These are phyloP conservation scores for Drosophila guanche DNA, from an alignment of 1,140 invertebrate species.

Conservation along the genomic window DNA sequence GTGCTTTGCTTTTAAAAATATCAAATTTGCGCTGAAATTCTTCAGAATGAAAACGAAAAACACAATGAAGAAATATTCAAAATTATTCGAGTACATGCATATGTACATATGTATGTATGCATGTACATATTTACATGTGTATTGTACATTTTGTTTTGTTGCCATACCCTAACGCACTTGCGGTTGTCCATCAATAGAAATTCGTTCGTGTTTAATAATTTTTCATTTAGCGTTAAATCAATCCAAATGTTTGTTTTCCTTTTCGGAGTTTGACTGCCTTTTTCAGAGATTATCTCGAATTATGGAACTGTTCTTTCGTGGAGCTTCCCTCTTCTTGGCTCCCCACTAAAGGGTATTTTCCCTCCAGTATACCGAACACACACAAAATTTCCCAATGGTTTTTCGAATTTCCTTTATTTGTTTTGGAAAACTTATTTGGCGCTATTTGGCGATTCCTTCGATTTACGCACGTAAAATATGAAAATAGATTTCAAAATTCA, in stretches of 20 bases:
- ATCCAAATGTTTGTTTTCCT: no score
- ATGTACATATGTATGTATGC: no score
- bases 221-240: no score
- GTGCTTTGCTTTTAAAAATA: constrained; percentile 55
- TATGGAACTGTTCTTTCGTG: no score
- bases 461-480: constrained; percentile 28
- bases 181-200: background rate
- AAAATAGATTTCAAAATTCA: constrained; percentile 37
- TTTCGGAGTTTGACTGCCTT: no score
- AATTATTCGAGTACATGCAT: constrained; percentile 31
- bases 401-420: background rate
- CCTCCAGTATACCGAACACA: background rate
- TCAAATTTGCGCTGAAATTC: constrained; percentile 43
- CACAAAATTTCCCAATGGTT: background rate
- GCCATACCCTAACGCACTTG: constrained; percentile 3
- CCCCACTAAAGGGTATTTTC: constrained; percentile 2
- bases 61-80: constrained; percentile 22
- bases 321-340: background rate
- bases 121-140: background rate
- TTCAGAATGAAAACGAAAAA: constrained; percentile 18
- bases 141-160: constrained; percentile 6
- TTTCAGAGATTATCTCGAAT: background rate
- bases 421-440: constrained; percentile 14
- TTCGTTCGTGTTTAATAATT: no score
- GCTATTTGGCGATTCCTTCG: constrained; percentile 16